phyloP scores from a whole-genome alignment of 1,140 invertebrate species.

The Lepidostoma basale region DNA sequence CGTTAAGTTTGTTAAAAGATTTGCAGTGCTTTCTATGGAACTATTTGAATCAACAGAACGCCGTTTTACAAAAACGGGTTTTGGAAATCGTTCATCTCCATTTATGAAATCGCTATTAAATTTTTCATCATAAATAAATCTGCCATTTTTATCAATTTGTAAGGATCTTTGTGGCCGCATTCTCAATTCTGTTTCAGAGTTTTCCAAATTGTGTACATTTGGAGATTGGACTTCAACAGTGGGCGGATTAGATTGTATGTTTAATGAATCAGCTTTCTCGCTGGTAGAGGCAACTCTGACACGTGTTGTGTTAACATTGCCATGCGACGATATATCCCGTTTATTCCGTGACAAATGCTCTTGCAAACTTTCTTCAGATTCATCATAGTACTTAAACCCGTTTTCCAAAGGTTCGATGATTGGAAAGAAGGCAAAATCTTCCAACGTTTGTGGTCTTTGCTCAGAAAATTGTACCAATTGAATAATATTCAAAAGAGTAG shows the following conservation, averaged over 20 bases:
- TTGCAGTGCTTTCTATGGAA: neutral
- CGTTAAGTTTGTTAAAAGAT: no score
- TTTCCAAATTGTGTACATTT: neutral
- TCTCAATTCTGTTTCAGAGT: neutral
- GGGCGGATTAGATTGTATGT: neutral
- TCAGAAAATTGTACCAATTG: neutral
- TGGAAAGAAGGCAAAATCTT: neutral
- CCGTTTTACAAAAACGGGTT: neutral
- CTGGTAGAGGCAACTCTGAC: no score
- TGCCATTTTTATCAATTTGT: neutral
- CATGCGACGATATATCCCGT: neutral
- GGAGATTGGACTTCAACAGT: neutral
- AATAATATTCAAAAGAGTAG: neutral
- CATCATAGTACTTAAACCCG: conserved; percentile 1
- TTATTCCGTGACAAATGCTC: neutral
- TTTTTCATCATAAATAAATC: no score
- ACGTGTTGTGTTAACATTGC: no score
- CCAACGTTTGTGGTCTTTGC: conserved; percentile 1
- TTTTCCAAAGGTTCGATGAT: neutral
- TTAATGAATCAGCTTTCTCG: neutral
- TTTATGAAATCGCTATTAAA: neutral
- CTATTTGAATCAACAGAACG: neutral
- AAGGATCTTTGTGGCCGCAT: no score
- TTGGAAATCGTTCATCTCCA: neutral
- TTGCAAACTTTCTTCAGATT: neutral